Percentiles rank a stretch among this genome's conserved stretches.
These are phyloP conservation scores for Sphaerophoria taeniata DNA, from an alignment of 2,888 invertebrate genomes.

Conservation along the genomic window DNA sequence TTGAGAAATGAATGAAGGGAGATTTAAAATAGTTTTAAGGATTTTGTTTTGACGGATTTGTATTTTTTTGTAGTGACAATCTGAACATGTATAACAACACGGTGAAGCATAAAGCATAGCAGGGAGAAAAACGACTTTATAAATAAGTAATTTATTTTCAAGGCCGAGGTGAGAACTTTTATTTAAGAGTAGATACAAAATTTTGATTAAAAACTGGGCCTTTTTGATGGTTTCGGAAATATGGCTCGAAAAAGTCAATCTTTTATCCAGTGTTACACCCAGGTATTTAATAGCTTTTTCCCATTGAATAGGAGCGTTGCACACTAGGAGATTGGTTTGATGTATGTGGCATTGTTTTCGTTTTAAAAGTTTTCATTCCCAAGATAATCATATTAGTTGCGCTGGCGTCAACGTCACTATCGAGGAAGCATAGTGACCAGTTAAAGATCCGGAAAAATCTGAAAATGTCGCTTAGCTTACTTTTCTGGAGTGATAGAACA, in stretches of 20 bases:
- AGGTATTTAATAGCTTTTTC: conserved; percentile 6
- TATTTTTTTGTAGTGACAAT: conserved; percentile 9
- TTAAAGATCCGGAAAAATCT: no score
- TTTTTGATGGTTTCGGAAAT: no score
- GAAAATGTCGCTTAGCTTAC: no score
- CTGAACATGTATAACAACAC: not conserved
- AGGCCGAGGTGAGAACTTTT: not conserved
- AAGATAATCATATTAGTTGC: no score
- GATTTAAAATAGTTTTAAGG: not conserved
- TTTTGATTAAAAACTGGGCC: no score
- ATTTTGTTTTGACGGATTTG: conserved; percentile 13
- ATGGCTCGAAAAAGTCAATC: not conserved
- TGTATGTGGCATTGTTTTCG: not conserved
- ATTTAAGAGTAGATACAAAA: no score
- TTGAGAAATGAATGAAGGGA: conserved; percentile 10
- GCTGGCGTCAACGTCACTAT: no score
- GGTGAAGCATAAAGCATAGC: not conserved
- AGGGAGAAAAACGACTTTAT: no score
- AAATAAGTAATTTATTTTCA: not conserved
- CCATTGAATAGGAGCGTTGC: not conserved
- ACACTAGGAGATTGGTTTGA: not conserved
- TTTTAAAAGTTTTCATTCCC: no score
- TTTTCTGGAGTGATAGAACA: no score
- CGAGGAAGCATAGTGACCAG: no score
- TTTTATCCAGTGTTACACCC: not conserved